These are phyloP conservation scores for Phyllostomus hastatus DNA, from an alignment of 2,113 vertebrate species.

Conservation along the genomic window DNA sequence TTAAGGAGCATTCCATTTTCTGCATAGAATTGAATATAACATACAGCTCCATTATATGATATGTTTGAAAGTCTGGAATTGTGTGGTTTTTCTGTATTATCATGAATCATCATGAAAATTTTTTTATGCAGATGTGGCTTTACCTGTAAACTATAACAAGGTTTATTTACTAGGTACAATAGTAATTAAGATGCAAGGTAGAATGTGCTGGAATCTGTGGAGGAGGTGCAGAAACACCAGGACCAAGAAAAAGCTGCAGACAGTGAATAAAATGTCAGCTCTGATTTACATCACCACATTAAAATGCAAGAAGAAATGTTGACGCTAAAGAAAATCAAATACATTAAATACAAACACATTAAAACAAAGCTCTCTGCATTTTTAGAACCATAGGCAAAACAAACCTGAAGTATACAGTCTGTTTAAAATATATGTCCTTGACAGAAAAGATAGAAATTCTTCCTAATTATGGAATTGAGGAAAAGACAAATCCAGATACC, in stretches of 20 bases:
- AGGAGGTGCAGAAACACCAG: background rate
- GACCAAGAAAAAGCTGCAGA: background rate
- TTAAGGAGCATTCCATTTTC: background rate
- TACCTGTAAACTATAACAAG: background rate
- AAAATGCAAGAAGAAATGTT: conserved; percentile 54
- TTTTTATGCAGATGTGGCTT: background rate
- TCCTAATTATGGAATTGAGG: background rate
- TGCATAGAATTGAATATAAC: background rate
- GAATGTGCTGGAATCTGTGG: conserved; percentile 6
- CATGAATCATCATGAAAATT: background rate
- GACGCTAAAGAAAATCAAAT: conserved; percentile 42
- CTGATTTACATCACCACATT: conserved; percentile 42
- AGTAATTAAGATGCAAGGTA: conserved; percentile 1
- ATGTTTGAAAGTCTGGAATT: background rate
- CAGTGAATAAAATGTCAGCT: background rate
- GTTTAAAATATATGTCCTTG: conserved; percentile 8
- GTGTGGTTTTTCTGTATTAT: background rate
- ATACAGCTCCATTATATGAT: background rate
- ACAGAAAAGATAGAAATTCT: conserved; percentile 6
- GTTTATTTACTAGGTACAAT: background rate
- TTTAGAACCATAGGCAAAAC: conserved; percentile 40
- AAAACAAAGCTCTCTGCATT: conserved; percentile 41
- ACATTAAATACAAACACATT: conserved; percentile 43
- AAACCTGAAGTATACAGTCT: conserved; percentile 26
- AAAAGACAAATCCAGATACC: conserved; percentile 28